Conservation (phyloP, 2,113 vertebrate species). For the Pomatorhinus ruficollis region DNA sequence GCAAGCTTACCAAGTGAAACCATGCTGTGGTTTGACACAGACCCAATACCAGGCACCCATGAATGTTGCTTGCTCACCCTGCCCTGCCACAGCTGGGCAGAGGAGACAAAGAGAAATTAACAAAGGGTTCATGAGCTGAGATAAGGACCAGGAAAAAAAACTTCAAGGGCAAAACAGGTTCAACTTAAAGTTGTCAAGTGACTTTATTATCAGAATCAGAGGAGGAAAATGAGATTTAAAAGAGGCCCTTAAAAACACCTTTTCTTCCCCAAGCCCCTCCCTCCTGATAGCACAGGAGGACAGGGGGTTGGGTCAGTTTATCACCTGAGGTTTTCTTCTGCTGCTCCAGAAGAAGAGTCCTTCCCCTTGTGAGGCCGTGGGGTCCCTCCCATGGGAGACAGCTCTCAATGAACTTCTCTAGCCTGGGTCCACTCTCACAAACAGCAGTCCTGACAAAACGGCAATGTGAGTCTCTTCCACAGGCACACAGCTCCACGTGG, state of each 20-base stretch:
- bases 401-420: background rate
- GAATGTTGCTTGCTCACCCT: background rate
- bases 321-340: background rate
- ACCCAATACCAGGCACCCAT: no score
- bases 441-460: background rate
- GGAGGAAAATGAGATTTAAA: background rate
- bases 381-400: background rate
- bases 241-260: background rate
- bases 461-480: accelerated
- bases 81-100: background rate
- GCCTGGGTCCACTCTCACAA: background rate
- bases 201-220: background rate
- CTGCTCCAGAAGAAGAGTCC: background rate
- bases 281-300: background rate
- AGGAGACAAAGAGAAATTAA: background rate
- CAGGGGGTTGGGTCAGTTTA: background rate
- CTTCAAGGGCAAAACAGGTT: background rate
- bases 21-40: background rate
- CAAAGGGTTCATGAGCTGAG: background rate
- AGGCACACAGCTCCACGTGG: background rate
- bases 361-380: accelerated
- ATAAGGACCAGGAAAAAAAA: background rate
- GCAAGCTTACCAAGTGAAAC: background rate
- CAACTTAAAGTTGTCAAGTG: background rate
- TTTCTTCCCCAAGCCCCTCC: background rate